Base-by-base conservation (phyloP, 1,140 invertebrate genomes). In the Pseudomyrmex concolor region DNA sequence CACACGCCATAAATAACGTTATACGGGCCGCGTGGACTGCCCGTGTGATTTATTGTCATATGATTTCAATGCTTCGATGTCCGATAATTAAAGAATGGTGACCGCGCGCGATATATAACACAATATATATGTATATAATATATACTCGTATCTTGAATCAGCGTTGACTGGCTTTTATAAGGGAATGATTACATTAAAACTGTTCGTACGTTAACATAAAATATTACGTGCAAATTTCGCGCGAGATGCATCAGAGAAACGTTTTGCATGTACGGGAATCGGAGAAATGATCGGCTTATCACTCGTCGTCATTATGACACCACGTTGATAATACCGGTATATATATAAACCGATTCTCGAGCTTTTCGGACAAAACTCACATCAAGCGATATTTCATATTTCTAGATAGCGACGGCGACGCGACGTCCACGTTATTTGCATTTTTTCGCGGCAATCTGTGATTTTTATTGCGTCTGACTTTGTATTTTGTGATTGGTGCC, bases 41-140 rank as follows among this genome's bases (percentile, higher is more conserved):
- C 48, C 1, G 15, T 10, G 3, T 34, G n/a, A 70, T 80, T 80
- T 59, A 70, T 70, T 25, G 8, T 59, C 43, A 13, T 59, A 48
- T 8, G 54, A 80, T 80, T 70, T 80, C 74, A 68, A 77, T 68
- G 50, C 34, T 25, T 71, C 66, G 66, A 50, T 71, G 22, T 34
- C 13, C 54, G 22, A 80, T 59, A 71, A 80, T 80, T 80, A 80
- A 71, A 70, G 55, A 19, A 45, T 22, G 12, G 45, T 19, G 54
- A 50, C 12, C 66, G 9, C 17, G 22, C 54, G 22, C 54, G 15
- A 59, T 34, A 48, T 34, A 48, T 43, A 34, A 34, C 34, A 34
- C 34, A 34, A 34, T 34, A 34, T 34, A 34, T 34, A 34, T 34
- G 34, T 34, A 34, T 34, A 34, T 34, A 34, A 34, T 34, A 34